phyloP scores from a whole-genome alignment of 2,797 vertebrate genomes.

The Lepilemur septentrionalis region DNA sequence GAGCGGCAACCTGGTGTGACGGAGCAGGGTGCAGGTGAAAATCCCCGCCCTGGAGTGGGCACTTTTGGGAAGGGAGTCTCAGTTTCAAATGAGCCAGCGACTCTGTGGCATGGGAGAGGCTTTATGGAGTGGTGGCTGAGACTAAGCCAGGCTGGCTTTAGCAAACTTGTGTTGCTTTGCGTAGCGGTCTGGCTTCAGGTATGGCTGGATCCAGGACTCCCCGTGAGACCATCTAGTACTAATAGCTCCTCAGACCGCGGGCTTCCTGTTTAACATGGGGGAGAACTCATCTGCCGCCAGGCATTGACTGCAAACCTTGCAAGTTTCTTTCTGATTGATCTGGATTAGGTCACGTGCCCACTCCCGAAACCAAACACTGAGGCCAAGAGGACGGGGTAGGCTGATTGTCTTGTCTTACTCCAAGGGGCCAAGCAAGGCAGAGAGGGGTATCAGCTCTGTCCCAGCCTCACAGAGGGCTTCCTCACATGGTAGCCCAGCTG shows the following conservation, averaged over 20 bases:
- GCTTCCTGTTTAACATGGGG: neutral
- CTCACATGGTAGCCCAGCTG: too few relatives aligned
- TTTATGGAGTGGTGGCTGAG: neutral
- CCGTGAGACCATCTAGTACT: neutral
- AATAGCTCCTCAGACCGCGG: neutral
- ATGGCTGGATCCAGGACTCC: slow-evolving; percentile 4
- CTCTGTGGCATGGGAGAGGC: neutral
- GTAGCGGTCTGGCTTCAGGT: neutral
- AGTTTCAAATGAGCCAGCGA: neutral
- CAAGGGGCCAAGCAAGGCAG: neutral
- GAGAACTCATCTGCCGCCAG: neutral
- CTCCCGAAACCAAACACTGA: neutral
- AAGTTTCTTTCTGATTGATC: neutral
- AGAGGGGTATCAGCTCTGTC: neutral
- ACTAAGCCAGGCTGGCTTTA: neutral
- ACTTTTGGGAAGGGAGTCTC: neutral
- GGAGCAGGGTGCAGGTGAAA: neutral
- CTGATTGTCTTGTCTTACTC: neutral
- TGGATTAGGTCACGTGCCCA: neutral
- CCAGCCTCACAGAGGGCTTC: neutral
- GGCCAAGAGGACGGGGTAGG: neutral
- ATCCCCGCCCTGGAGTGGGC: neutral
- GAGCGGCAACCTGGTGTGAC: neutral
- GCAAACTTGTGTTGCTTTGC: neutral
- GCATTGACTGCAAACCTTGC: neutral